Base-by-base conservation (phyloP, 2,113 vertebrate species). In the Eira barbara region DNA sequence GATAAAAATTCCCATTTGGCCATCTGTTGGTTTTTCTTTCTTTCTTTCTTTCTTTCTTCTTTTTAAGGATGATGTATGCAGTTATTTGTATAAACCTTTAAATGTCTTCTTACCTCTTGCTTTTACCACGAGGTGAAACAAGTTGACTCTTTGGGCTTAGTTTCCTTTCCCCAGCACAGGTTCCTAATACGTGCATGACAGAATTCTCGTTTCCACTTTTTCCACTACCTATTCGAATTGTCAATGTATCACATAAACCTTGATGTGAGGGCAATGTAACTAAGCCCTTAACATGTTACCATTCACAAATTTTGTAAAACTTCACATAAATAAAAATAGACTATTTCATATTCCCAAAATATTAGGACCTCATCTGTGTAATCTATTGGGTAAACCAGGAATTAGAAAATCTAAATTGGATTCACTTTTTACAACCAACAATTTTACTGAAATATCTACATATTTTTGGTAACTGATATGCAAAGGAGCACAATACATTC, bases 121-220 rank as follows among this genome's bases (percentile, higher is more conserved):
- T 94, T 97, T 95, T 86, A 73, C 17, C 4, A 14, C 74, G 42
- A 95, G 3, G 29, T 90, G 59, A 96, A 93, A 84, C 34, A 13
- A 61, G 25, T 81, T 87, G 34, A 45, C 45, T 78, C 4, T 80
- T 93, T 59, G 57, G 25, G 65, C 65, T 71, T 36, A n/a, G 12
- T 82, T 69, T 93, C 39, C 39, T 65, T 81, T 87, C 42, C 74
- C 36, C n/a, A 39, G 1, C 29, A 11, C 25, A 31, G 1, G 13
- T 39, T 85, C 88, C 61, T 93, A 86, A 65, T 80, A 82, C 59
- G 3, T 61, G 86, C n/a, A 71, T 27, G 73, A 67, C 42, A 83
- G 36, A 87, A 91, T 63, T 96, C 73, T 87, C 6, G n/a, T 84
- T 93, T 93, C 63, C 17, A 55, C 29, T 74, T 79, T 95, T 76